Base-by-base conservation (phyloP, 2,888 invertebrate species). In the Lasioglossum leucozonium region DNA sequence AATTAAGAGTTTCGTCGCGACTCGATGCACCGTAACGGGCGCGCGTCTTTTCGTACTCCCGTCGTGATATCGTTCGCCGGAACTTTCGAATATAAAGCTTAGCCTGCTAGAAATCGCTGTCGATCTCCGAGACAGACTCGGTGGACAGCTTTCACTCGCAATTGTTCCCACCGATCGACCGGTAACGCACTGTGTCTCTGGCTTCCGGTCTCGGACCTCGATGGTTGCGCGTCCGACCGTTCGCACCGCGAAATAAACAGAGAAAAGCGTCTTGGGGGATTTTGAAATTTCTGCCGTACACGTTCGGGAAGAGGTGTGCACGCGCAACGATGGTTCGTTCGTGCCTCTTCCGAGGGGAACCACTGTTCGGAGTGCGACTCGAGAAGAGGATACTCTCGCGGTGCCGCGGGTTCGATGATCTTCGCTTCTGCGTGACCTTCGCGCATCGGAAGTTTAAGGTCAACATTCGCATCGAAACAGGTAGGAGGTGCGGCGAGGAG, bases 391-490 rank as follows among this genome's bases (percentile, higher is more conserved):
- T 65, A 65, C 34, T 8, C 34, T 6, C 34, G 18, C 34, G 16
- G 16, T 30, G 34, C 18, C 34, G 18, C 10, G 65, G 1, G 30
- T 86, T 89, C 88, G 84, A 87, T 72, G 85, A 88, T 90, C 87
- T 74, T 81, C 77, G 42, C 72, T 72, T 77, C 77, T 76, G 37
- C 55, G 69, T 84, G 84, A 88, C 87, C 88, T 88, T 88, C 85
- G 87, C 85, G 81, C 84, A 86, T 88, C 86, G 81, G 81, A 87
- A 88, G 82, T 86, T 83, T 85, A 90, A 92, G 91, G 91, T 92
- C 91, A 91, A 91, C 88, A 91, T 91, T 91, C 91, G 92, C 91
- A 82, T 82, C 85, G 89, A 81, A 81, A 82, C 91, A 92, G 91
- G 91, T 90, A 92, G 82, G 81, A 79, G 75, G 30, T 30, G 30